Percentiles rank a stretch among this genome's conserved stretches.
phyloP scores from a whole-genome alignment of 2,888 invertebrate genomes.

The Dimorphilus gyrociliatus region DNA sequence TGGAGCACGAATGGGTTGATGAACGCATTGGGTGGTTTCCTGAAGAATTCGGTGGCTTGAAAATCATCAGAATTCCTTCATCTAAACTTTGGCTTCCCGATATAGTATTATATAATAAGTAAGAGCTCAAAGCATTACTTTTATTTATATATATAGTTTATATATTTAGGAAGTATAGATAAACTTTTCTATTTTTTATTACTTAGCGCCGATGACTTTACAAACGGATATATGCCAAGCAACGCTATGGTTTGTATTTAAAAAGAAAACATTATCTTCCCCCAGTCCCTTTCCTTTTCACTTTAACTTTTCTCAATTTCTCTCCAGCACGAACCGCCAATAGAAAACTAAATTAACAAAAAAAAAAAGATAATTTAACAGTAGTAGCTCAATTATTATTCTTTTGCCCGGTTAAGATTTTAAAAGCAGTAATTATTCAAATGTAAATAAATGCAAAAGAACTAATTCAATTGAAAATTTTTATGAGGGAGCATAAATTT shows the following conservation, averaged over 20 bases:
- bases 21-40: conserved; percentile 55
- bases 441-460: no score
- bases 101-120: conserved; percentile 56
- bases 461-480: no score
- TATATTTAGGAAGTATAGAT: background rate
- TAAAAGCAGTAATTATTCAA: no score
- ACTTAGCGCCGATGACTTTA: conserved; percentile 44
- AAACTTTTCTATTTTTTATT: background rate
- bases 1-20: conserved; percentile 49
- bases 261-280: no score
- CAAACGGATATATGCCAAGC: conserved; percentile 42
- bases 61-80: conserved; percentile 47
- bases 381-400: no score
- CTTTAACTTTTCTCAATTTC: no score
- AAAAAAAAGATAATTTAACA: no score
- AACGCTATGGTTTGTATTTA: conserved; percentile 42
- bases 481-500: no score
- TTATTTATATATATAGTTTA: background rate
- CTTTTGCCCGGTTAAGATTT: no score
- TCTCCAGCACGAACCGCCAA: no score
- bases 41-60: conserved; percentile 48
- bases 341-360: no score
- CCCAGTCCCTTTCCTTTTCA: no score
- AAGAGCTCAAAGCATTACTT: conserved; percentile 15
- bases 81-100: conserved; percentile 58